Base-by-base conservation (phyloP, 2,888 invertebrate species). In the Chelonus formosanus region DNA sequence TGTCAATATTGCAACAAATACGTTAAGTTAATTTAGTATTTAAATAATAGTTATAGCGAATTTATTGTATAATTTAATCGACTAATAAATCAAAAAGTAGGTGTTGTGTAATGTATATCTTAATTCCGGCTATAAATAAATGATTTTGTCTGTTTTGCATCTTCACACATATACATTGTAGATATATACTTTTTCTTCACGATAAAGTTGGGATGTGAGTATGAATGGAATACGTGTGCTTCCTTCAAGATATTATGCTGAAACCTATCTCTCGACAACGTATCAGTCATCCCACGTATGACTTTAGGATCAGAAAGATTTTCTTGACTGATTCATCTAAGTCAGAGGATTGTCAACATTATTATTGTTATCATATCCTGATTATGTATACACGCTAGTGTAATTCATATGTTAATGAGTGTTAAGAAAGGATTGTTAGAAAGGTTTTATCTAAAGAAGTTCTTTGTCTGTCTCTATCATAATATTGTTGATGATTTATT, bases 281-380 rank as follows among this genome's bases (percentile, higher is more conserved):
- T 66, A 66, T 66, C 66, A 66, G 61, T 66, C 66, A 61, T 62
- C 66, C 66, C 62, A 66, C 66, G 57, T 56, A 43, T 31, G 40
- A 40, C 40, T 40, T 47, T n/a, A 44, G 48, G 56, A 32, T 50
- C 61, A 31, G 44, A 47, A 47, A 53, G 59, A 59, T 65, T 60
- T 20, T 43, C 61, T 45, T 6, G 54, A 54, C 54, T 47, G 34
- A 35, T 20, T 62, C 36, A 20, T 45, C 52, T 64, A 34, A 45
- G 53, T 44, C 43, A 40, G 50, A 50, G 20, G n/a, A 60, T 60
- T 60, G 60, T 60, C 60, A 60, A 60, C 60, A 52, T 60, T 36
- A 52, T 60, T 60, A 48, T 60, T 50, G 40, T 59, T 59, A 32
- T 36, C 10, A 34, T 44, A 53, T 47, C 50, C 48, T 34, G 34